Percentiles rank a stretch among this genome's conserved stretches.
These are phyloP conservation scores for Sebastes matsubarae DNA, from an alignment of 2,797 vertebrate genomes.

Conservation along the genomic window DNA sequence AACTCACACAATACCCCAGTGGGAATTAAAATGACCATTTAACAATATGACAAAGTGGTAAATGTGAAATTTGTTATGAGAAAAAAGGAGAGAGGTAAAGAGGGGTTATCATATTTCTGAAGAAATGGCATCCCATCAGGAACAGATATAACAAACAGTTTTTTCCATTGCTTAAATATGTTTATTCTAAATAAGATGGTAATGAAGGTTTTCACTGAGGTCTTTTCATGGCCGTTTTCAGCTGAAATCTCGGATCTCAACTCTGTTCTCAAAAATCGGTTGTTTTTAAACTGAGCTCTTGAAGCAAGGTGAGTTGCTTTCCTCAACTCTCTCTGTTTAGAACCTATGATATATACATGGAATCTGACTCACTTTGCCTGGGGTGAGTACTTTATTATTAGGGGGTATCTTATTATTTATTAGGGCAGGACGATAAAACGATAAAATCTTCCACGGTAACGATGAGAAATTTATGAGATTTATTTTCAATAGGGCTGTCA, in stretches of 20 bases:
- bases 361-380: constrained; percentile 14
- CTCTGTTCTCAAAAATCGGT: background rate
- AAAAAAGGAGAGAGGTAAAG: background rate
- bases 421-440: too few relatives aligned
- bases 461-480: too few relatives aligned
- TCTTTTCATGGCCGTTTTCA: background rate
- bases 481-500: too few relatives aligned
- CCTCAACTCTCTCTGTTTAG: background rate
- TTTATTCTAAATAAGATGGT: constrained; percentile 16
- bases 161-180: background rate
- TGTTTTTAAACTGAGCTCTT: constrained; percentile 4
- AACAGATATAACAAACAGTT: background rate
- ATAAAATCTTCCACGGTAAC: too few relatives aligned
- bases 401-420: too few relatives aligned
- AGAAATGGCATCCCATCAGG: background rate
- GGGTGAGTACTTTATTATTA: too few relatives aligned
- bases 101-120: constrained; percentile 7
- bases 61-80: constrained; percentile 19
- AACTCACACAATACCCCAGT: constrained; percentile 33
- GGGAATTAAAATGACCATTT: constrained; percentile 62
- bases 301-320: background rate
- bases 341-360: background rate
- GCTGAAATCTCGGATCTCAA: background rate
- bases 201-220: background rate
- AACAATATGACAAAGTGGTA: constrained; percentile 15